phyloP scores from a whole-genome alignment of 2,797 vertebrate species.

The Ctenochaetus hawaiiensis region DNA sequence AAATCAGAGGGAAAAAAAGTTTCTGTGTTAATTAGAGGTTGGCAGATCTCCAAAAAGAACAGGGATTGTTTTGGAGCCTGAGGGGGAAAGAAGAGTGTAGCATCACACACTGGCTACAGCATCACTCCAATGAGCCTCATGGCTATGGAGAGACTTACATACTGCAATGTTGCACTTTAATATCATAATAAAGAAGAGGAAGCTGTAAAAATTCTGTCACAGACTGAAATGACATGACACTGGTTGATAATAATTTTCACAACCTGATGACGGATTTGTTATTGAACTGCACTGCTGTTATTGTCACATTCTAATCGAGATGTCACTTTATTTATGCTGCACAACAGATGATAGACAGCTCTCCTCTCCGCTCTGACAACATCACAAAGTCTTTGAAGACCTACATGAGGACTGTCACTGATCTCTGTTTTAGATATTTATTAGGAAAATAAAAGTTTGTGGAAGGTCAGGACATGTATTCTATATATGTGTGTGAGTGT shows the following conservation, averaged over 20 bases:
- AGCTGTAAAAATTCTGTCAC: not conserved
- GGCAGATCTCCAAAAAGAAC: constrained; percentile 46
- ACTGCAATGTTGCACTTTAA: not conserved
- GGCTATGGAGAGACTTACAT: not conserved
- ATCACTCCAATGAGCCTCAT: not conserved
- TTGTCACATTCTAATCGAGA: not conserved
- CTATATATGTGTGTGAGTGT: too few species aligned
- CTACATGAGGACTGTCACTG: not conserved
- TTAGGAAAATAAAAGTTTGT: too few species aligned
- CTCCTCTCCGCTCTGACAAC: not conserved
- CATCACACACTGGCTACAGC: not conserved
- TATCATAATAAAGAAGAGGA: not conserved
- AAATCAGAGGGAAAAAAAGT: constrained; percentile 10
- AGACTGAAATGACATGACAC: not conserved
- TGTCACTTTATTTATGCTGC: not conserved
- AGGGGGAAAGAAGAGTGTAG: not conserved
- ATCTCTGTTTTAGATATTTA: not conserved
- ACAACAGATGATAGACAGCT: not conserved
- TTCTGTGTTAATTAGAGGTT: constrained; percentile 51
- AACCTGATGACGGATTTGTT: not conserved
- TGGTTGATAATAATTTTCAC: not conserved
- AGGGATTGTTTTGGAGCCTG: constrained; percentile 23
- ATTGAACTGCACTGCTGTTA: not conserved
- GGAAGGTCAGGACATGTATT: too few species aligned
- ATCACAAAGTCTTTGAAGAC: not conserved